A percentile compares a stretch with the other conserved stretches of the same genome.
These are phyloP conservation scores for Nasonia vitripennis DNA, from an alignment of 1,140 invertebrate species.

Conservation along the genomic window DNA sequence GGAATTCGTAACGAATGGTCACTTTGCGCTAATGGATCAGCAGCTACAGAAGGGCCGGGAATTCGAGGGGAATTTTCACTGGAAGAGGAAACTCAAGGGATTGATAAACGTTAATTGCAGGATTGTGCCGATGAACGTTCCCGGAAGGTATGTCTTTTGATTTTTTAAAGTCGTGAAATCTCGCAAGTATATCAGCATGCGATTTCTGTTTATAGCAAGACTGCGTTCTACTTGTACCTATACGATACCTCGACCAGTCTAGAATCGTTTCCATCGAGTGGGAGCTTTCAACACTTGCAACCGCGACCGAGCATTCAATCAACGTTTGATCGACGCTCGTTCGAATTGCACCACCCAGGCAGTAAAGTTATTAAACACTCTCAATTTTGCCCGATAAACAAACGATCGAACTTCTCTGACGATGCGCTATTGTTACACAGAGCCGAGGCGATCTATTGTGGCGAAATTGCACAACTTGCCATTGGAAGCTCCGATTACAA, in stretches of 20 bases:
- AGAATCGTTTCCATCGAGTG: conserved; percentile 1
- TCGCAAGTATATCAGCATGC: too few relatives aligned
- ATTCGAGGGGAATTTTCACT: conserved; percentile 90
- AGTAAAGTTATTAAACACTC: background rate
- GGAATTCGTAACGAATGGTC: conserved; percentile 75
- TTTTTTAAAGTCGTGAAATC: too few relatives aligned
- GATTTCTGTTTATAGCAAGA: conserved; percentile 72
- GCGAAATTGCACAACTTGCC: conserved; percentile 89
- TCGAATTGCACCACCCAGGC: background rate
- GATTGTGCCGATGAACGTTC: conserved; percentile 71
- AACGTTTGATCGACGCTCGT: background rate
- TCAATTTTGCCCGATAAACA: background rate
- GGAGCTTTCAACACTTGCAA: conserved; percentile 11
- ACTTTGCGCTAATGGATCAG: conserved; percentile 77
- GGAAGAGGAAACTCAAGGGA: conserved; percentile 85
- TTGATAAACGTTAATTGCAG: conserved; percentile 84
- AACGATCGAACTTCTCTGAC: background rate
- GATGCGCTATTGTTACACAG: conserved; percentile 50
- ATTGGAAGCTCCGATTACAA: conserved; percentile 94
- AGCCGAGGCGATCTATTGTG: conserved; percentile 84
- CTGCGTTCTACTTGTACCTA: conserved; percentile 84
- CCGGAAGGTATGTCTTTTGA: background rate
- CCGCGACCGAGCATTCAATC: background rate
- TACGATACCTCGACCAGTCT: conserved; percentile 71
- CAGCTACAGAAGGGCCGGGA: conserved; percentile 84